Conservation (phyloP, 2,888 invertebrate species). For the Stenotaenia linearis region DNA sequence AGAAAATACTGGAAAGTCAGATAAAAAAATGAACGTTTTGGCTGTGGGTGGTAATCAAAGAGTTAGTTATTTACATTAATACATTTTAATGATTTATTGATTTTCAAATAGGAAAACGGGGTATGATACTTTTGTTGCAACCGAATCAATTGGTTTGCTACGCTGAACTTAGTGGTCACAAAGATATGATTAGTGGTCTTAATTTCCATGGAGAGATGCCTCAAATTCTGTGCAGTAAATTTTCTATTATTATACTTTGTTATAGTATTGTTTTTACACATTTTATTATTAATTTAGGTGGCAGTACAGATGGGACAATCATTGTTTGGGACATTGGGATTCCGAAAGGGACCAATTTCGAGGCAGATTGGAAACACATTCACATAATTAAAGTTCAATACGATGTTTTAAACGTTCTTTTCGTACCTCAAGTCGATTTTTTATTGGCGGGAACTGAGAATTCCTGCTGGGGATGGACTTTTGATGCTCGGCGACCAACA, state of each 20-base stretch:
- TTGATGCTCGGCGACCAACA: neutral
- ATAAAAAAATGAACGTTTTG: neutral
- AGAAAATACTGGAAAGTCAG: no score
- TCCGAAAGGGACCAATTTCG: neutral
- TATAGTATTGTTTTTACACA: neutral
- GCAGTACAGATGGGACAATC: neutral
- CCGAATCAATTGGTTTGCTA: neutral
- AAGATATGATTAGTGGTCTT: neutral
- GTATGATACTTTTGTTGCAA: neutral
- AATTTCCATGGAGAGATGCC: neutral
- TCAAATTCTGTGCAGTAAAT: neutral
- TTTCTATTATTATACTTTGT: neutral
- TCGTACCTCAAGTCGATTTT: neutral
- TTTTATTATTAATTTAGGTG: neutral
- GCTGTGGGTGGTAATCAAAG: neutral
- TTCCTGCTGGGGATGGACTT: neutral
- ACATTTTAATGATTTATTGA: neutral
- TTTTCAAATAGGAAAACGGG: neutral
- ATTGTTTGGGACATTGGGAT: constrained; percentile 20
- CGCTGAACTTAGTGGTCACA: neutral
- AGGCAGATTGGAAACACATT: neutral
- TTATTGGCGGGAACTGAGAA: constrained; percentile 10
- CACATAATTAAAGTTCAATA: neutral
- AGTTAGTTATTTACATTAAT: no score
- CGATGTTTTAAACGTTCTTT: neutral